Evolutionary conservation across 2,888 invertebrate species (phyloP), one percentile per base, ranked within the genome.

Genomic region (Actias luna): DNA sequence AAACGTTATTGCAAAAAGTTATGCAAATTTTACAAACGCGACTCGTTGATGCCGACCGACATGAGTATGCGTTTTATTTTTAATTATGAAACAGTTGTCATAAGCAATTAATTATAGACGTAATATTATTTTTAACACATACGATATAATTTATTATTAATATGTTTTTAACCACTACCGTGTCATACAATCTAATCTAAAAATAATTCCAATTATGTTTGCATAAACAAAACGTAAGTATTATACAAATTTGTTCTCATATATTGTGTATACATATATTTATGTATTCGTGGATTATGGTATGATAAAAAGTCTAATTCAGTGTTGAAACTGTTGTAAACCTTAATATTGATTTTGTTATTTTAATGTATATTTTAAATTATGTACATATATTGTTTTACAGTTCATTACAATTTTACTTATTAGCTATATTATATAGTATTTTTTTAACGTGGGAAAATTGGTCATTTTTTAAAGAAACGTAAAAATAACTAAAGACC

Each of bases 1-100:
- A 67, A 78, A 66, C 61, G 72, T 78, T 84, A 77, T 77, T 77
- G 73, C 76, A 78, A 78, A 82, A 79, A 77, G 69, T 76, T 73
- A 69, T 75, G 78, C 76, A 78, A 79, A 82, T 79, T 79, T 77
- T 77, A 79, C 75, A 83, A 87, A 82, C 78, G 79, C 81, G 75
- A 81, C 76, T 74, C 78, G 77, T 80, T 74, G 77, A 84, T 82
- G 87, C 88, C 89, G 88, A 88, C 85, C 78, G 83, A 83, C 83
- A 85, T 80, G 75, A 79, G 74, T 77, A 64, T 70, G 74, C 83
- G 86, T 85, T 82, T 80, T 42, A 76, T 77, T 82, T 46, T 31
- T 60, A 52, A 42, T 16, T 27, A 7, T 46, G 29, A 52, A 29
- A 25, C 16, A 14, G 29, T 29, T 52, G 52, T 27, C 27, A 52